Conservation (phyloP, 1,140 invertebrate species). For the Carcinoscorpius rotundicauda region DNA sequence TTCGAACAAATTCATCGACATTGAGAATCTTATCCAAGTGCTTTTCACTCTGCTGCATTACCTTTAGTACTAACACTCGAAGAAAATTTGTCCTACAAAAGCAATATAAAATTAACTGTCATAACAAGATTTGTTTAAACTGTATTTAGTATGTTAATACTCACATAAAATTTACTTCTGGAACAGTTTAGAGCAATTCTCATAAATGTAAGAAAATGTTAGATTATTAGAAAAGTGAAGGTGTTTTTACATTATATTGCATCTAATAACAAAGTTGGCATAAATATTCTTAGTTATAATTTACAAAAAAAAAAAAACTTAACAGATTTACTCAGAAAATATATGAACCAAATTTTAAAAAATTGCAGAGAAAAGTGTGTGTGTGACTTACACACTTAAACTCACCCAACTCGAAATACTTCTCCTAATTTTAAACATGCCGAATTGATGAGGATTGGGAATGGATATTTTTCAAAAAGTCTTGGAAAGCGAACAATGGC, state of each 20-base stretch:
- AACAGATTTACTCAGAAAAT: conserved; percentile 4
- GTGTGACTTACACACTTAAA: not conserved
- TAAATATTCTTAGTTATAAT: not conserved
- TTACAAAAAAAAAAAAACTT: conserved; percentile 3
- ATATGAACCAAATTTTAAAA: conserved; percentile 6
- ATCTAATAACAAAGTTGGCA: too few relatives aligned
- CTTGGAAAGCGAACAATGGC: conserved; percentile 88
- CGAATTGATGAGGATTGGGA: conserved; percentile 94
- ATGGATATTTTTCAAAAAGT: conserved; percentile 92
- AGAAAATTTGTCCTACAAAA: conserved; percentile 67
- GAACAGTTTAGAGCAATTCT: too few relatives aligned
- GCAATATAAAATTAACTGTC: conserved; percentile 8
- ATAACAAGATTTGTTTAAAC: too few relatives aligned
- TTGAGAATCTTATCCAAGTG: conserved; percentile 94
- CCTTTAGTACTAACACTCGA: conserved; percentile 79
- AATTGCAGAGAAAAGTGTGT: not conserved
- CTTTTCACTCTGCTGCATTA: conserved; percentile 89
- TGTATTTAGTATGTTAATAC: too few relatives aligned
- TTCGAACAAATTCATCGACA: conserved; percentile 85
- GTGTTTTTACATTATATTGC: too few relatives aligned
- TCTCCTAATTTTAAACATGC: conserved; percentile 88
- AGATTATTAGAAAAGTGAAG: not conserved
- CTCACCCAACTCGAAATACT: conserved; percentile 76
- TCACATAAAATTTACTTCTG: too few relatives aligned
- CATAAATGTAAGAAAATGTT: not conserved